Evolutionary conservation across 2,113 vertebrate genomes (phyloP).

Genomic region (Otolemur garnettii): DNA sequence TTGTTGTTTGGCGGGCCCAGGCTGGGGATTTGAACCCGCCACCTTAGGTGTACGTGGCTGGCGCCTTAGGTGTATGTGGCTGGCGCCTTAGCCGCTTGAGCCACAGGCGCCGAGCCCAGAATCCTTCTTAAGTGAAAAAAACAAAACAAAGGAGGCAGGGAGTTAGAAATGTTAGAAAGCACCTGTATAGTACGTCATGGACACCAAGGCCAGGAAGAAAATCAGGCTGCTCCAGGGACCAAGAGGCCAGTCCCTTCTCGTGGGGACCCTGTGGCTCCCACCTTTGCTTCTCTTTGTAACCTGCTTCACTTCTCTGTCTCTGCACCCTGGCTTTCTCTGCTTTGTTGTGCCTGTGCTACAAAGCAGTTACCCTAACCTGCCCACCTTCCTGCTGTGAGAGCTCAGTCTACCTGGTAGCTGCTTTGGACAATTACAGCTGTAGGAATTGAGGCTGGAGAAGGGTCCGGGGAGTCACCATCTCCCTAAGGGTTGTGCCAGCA

Average conservation of each 20-base stretch:
- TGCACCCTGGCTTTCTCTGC: background rate
- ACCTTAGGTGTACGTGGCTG: no score
- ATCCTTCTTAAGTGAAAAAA: background rate
- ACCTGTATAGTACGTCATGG: background rate
- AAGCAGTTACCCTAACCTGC: background rate
- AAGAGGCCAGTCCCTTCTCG: background rate
- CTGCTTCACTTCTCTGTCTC: background rate
- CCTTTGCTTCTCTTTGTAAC: background rate
- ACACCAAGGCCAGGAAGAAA: background rate
- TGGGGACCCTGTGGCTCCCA: background rate
- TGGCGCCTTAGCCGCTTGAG: no score
- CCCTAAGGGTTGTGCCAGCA: background rate
- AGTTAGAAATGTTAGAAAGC: background rate
- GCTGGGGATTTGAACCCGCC: no score
- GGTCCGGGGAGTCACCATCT: accelerated
- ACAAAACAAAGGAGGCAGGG: background rate
- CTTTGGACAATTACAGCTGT: background rate
- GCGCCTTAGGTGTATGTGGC: no score
- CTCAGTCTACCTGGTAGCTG: background rate
- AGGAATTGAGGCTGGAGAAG: background rate
- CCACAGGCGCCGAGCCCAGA: no score
- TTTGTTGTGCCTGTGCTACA: background rate
- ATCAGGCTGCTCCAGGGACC: background rate
- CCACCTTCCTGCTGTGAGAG: background rate
- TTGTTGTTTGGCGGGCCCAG: no score